phyloP scores from a whole-genome alignment of 2,113 vertebrate species.

The Chauna torquata region DNA sequence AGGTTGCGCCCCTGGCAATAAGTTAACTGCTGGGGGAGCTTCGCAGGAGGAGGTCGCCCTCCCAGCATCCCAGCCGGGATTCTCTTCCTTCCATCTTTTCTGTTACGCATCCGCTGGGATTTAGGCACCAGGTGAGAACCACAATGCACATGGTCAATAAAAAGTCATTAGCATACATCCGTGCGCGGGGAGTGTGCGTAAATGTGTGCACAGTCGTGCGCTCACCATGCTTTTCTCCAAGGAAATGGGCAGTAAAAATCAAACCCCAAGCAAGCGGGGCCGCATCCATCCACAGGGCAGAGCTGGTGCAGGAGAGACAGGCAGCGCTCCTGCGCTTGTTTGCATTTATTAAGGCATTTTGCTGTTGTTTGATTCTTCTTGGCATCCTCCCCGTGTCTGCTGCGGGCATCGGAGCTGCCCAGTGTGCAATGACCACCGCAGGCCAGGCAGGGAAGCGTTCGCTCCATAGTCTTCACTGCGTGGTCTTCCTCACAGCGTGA shows the following conservation, averaged over 20 bases:
- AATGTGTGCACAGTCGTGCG: not conserved
- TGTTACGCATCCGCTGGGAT: not conserved
- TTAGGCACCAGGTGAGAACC: not conserved
- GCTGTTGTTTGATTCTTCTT: not conserved
- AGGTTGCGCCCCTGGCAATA: not conserved
- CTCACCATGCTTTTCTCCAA: not conserved
- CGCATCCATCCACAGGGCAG: not conserved
- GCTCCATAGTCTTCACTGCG: not conserved
- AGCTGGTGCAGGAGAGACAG: not conserved
- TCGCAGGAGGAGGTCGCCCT: not conserved
- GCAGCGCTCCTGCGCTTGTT: not conserved
- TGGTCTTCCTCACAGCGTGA: not conserved
- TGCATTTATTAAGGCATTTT: not conserved
- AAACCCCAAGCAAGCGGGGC: not conserved
- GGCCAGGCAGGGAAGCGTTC: not conserved
- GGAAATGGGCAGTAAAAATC: not conserved
- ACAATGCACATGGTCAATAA: not conserved
- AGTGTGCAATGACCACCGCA: not conserved
- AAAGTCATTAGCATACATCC: not conserved
- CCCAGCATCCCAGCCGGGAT: not conserved
- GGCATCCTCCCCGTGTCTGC: not conserved
- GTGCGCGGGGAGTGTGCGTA: not conserved
- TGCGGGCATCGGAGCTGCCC: not conserved
- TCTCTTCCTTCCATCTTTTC: not conserved
- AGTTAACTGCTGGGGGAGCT: conserved; percentile 1